Evolutionary conservation across 2,113 vertebrate genomes (phyloP).

Genomic region (Capreolus pygargus): DNA sequence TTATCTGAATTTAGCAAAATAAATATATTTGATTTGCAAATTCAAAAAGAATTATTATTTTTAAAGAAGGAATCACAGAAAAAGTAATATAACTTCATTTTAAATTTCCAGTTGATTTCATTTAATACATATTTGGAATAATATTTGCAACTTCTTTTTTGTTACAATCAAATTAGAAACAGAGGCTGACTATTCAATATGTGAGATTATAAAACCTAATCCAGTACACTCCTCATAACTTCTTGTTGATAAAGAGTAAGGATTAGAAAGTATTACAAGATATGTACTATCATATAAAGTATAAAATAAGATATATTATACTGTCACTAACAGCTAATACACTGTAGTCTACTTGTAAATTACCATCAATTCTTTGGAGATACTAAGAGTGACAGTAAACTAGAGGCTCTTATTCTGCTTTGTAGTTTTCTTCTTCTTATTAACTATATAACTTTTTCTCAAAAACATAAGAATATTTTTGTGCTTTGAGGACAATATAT

Average conservation of each 20-base stretch:
- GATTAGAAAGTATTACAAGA: conserved; percentile 10
- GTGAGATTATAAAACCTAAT: not conserved
- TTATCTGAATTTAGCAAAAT: not conserved
- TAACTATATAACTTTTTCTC: not conserved
- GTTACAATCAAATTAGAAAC: conserved; percentile 10
- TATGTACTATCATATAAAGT: not conserved
- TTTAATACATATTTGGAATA: not conserved
- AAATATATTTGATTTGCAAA: not conserved
- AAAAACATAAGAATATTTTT: not conserved
- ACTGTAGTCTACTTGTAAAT: conserved; percentile 26
- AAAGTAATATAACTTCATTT: not conserved
- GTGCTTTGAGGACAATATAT: not conserved
- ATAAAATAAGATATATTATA: not conserved
- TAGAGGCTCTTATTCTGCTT: not conserved
- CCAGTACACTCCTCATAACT: not conserved
- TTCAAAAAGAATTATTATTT: not conserved
- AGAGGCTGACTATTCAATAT: not conserved
- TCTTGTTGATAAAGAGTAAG: not conserved
- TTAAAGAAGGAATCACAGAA: not conserved
- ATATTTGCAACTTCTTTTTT: not conserved
- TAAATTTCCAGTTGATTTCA: not conserved
- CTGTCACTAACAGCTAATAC: not conserved
- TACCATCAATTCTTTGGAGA: not conserved
- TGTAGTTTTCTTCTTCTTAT: not conserved
- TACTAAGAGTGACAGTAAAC: not conserved